Evolutionary conservation across 1,140 invertebrate species (phyloP).

Genomic region (Homarus americanus): DNA sequence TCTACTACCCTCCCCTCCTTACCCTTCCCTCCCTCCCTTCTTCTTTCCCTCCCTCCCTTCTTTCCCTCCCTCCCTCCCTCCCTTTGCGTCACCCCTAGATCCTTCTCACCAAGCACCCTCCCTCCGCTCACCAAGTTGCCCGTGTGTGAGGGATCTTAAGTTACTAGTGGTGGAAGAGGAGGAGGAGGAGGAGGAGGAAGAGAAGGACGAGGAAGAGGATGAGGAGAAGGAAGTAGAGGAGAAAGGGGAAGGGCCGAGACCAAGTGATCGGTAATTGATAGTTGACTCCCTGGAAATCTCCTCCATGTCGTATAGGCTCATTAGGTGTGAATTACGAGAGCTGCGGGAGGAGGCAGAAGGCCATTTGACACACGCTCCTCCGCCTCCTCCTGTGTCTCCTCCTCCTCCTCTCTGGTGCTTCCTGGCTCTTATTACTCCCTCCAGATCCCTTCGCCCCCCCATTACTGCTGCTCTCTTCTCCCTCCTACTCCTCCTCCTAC

Average conservation of each 20-base stretch:
- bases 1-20: too few relatives aligned
- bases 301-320: constrained; percentile 10
- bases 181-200: too few relatives aligned
- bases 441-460: too few relatives aligned
- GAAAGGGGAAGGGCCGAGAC: not conserved
- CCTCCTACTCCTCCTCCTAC: not conserved
- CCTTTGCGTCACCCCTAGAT: not conserved
- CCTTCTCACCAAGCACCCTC: not conserved
- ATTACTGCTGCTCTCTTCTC: not conserved
- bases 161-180: too few relatives aligned
- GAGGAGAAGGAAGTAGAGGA: too few relatives aligned
- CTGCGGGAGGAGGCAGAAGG: not conserved
- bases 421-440: not conserved
- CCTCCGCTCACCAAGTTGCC: not conserved
- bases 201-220: too few relatives aligned
- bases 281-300: constrained; percentile 26
- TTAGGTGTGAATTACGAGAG: constrained; percentile 23
- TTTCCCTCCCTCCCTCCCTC: not conserved
- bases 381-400: not conserved
- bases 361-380: not conserved
- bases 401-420: not conserved
- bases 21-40: not conserved
- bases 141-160: not conserved
- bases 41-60: not conserved
- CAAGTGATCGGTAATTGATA: constrained; percentile 14